Evolutionary conservation across 2,888 invertebrate genomes (phyloP).

Genomic region (Plebejus melissa): DNA sequence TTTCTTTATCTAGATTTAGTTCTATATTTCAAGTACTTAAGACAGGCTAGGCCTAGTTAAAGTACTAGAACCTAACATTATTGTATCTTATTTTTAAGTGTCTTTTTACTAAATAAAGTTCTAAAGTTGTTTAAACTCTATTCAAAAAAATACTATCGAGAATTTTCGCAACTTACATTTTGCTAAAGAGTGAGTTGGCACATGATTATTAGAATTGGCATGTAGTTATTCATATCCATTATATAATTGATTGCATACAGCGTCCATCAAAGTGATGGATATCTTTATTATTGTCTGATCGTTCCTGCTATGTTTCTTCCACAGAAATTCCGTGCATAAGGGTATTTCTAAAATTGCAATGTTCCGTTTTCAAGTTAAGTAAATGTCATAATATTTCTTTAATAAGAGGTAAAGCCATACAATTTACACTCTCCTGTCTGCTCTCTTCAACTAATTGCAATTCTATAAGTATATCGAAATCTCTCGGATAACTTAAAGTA

Average conservation of each 20-base stretch:
- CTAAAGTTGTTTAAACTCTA: neutral
- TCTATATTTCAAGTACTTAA: no score
- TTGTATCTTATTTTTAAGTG: no score
- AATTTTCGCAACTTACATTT: neutral
- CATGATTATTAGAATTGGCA: neutral
- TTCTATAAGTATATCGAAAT: neutral
- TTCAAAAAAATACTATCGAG: neutral
- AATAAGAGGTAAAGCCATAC: neutral
- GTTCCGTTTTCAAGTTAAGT: no score
- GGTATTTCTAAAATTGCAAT: no score
- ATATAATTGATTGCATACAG: neutral
- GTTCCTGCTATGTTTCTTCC: neutral
- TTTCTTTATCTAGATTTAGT: no score
- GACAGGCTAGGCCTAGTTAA: no score
- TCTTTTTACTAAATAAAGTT: no score
- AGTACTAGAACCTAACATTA: no score
- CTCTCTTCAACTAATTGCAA: neutral
- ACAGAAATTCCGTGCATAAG: no score
- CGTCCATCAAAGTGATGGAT: neutral
- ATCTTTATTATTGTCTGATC: neutral
- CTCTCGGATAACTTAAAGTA: conserved; percentile 21
- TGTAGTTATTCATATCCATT: neutral
- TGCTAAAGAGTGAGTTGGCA: neutral
- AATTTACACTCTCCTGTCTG: neutral
- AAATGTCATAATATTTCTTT: neutral